Evolutionary conservation across 2,113 vertebrate genomes (phyloP).

Genomic region (Tenrec ecaudatus): DNA sequence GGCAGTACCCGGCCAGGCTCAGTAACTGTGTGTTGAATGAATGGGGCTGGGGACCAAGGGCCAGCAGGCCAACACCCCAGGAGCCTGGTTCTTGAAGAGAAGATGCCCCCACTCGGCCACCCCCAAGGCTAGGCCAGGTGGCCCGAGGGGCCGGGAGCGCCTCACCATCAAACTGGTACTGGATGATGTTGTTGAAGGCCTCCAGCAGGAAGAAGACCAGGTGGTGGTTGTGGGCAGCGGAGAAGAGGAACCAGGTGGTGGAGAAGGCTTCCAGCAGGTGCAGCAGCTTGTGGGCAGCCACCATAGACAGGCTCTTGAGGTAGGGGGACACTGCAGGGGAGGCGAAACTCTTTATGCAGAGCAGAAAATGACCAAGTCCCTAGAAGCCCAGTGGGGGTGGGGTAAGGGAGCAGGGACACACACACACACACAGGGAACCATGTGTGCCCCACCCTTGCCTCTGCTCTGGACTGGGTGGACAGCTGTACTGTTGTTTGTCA

Average conservation of each 20-base stretch:
- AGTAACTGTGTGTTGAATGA: background rate
- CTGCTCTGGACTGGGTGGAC: background rate
- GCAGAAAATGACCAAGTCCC: background rate
- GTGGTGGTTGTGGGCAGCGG: constrained; percentile 96
- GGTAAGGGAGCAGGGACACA: no score
- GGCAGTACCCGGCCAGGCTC: background rate
- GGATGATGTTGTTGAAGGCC: constrained; percentile 99
- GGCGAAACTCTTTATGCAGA: background rate
- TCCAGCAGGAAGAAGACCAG: constrained; percentile 98
- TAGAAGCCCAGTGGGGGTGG: no score
- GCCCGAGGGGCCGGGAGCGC: background rate
- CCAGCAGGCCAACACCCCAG: background rate
- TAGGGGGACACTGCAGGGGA: constrained; percentile 94
- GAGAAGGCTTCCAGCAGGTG: constrained; percentile 99
- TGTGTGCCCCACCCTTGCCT: no score
- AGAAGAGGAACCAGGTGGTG: constrained; percentile 98
- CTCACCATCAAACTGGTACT: constrained; percentile 99
- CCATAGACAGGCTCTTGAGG: constrained; percentile 98
- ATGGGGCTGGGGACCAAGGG: background rate
- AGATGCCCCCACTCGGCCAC: background rate
- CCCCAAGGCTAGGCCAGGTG: background rate
- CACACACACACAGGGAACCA: background rate
- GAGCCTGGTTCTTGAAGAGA: background rate
- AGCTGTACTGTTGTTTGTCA: background rate
- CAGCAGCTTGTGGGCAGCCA: constrained; percentile 97